Base-by-base conservation (phyloP, 1,140 invertebrate genomes). In the Zeugodacus cucurbitae region DNA sequence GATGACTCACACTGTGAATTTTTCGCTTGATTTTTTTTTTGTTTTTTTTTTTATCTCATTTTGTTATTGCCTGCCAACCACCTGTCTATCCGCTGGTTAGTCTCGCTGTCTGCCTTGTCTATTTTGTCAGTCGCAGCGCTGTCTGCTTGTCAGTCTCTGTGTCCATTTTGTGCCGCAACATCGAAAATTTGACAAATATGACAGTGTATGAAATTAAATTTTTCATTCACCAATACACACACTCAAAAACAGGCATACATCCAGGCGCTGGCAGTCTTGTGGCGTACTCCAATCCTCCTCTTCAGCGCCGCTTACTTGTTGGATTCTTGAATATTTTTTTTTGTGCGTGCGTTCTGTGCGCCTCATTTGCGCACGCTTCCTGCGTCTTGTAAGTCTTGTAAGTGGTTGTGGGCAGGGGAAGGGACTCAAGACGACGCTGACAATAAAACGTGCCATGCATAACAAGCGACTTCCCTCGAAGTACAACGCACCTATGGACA, bases 101-200 rank as follows among this genome's bases (percentile, higher is more conserved):
- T 34, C 29, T 70, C 6, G 64, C 32, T 70, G 58, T 70, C 26
- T 70, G 64, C 29, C 32, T 22, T 17, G 26, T 54, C 48, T 54
- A 54, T 54, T 74, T 74, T n/a, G 34, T 8, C 37, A 32, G 20
- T 20, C 20, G n/a, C 74, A 22, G 34, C 32, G 44, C 74, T 82
- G 41, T 48, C 74, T 44, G 74, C 41, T 3, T 82, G 74, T 82
- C 74, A 82, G 41, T 22, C 17, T n/a, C n/a, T n/a, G 22, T 82
- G 74, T 82, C 74, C 74, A 82, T 82, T 82, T 82, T 82, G 26
- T 10, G 74, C 37, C 74, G 14, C 74, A 48, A 54, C 74, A 48
- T 41, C 26, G 74, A 82, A 82, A 82, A 82, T 82, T 82, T 82
- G 74, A 82, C 74, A 82, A 82, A 82, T 82, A 82, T 82, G 74